Evolutionary conservation across 2,113 vertebrate genomes (phyloP).

Genomic region (Cheilinus undulatus): DNA sequence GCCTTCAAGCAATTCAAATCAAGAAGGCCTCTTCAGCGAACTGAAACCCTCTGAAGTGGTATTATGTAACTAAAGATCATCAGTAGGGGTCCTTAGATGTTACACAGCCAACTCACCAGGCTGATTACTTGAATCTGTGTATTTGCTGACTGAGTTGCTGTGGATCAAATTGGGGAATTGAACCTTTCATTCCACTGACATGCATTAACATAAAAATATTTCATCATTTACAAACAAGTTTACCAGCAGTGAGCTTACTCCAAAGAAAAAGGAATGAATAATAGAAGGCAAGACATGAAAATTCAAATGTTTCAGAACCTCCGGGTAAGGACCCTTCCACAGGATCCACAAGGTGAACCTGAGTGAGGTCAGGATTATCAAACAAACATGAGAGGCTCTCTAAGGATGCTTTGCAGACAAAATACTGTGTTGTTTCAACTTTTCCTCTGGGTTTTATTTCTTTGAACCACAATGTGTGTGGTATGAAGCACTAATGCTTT

Average conservation of each 20-base stretch:
- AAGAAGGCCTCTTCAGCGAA: neutral
- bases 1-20: neutral
- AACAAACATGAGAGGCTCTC: too few species aligned
- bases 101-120: neutral
- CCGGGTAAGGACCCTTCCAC: too few species aligned
- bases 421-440: too few species aligned
- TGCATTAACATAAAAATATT: neutral
- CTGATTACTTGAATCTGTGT: slow-evolving; percentile 4
- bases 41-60: neutral
- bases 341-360: too few species aligned
- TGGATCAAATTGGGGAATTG: neutral
- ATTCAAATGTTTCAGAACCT: neutral
- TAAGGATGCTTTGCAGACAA: too few species aligned
- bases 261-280: neutral
- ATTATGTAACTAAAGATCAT: slow-evolving; percentile 9
- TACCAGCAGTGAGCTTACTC: neutral
- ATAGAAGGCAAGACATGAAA: neutral
- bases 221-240: neutral
- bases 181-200: neutral
- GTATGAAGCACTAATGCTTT: too few species aligned
- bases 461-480: too few species aligned
- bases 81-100: neutral
- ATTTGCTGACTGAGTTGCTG: neutral
- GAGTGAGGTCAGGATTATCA: too few species aligned
- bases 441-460: too few species aligned